Evolutionary conservation across 2,797 vertebrate genomes (phyloP).

Genomic region (Anomalospiza imberbis): DNA sequence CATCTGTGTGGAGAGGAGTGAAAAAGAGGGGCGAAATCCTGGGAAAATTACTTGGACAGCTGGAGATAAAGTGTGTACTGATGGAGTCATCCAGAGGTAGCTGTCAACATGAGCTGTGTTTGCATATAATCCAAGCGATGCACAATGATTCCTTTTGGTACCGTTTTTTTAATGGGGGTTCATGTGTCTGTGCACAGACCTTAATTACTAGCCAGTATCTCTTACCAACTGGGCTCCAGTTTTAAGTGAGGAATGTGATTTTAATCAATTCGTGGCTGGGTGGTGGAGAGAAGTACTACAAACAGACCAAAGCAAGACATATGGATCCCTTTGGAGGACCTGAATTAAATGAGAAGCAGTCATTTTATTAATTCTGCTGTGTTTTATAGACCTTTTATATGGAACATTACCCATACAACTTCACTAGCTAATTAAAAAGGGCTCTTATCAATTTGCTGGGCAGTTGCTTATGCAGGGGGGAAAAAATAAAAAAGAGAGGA

Average conservation of each 20-base stretch:
- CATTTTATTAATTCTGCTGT: conserved; percentile 51
- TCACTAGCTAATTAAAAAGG: conserved; percentile 62
- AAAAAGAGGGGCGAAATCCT: conserved; percentile 47
- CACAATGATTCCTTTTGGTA: conserved; percentile 37
- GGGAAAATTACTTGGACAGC: conserved; percentile 65
- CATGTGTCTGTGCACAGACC: conserved; percentile 17
- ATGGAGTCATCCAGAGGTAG: conserved; percentile 64
- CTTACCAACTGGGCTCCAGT: conserved; percentile 31
- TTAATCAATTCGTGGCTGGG: conserved; percentile 38
- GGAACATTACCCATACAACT: conserved; percentile 52
- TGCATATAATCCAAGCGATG: conserved; percentile 64
- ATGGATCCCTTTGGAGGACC: conserved; percentile 39
- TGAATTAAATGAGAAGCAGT: conserved; percentile 54
- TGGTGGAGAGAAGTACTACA: neutral
- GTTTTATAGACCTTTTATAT: conserved; percentile 60
- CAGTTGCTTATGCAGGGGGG: conserved; percentile 31
- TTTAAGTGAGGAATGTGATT: conserved; percentile 52
- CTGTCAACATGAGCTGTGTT: conserved; percentile 68
- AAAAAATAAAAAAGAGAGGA: neutral
- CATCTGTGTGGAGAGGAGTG: conserved; percentile 62
- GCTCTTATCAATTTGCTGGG: conserved; percentile 61
- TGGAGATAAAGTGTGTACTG: conserved; percentile 67
- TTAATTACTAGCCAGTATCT: conserved; percentile 46
- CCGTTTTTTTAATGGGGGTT: neutral
- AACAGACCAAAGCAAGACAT: conserved; percentile 54